These are phyloP conservation scores for Heliothis virescens DNA, from an alignment of 1,140 invertebrate genomes.

Conservation along the genomic window DNA sequence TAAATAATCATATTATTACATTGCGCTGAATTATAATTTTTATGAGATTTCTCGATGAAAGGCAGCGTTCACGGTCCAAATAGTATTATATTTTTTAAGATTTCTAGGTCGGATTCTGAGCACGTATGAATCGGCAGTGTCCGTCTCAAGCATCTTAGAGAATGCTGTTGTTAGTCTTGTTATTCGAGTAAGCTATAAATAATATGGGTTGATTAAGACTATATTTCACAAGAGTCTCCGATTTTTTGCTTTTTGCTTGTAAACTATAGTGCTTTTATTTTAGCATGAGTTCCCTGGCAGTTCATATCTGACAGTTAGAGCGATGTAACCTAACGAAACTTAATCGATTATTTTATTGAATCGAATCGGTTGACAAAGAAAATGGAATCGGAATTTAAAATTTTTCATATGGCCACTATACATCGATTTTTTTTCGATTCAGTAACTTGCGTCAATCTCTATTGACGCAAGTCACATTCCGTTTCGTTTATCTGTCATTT, in stretches of 20 bases:
- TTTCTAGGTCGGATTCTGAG: slow-evolving; percentile 35
- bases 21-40: neutral
- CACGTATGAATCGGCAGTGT: slow-evolving; percentile 20
- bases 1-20: slow-evolving; percentile 13
- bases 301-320: too few relatives aligned
- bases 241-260: neutral
- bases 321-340: too few relatives aligned
- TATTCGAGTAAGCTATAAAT: neutral
- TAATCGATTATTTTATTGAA: too few relatives aligned
- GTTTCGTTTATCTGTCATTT: too few relatives aligned
- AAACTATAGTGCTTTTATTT: too few relatives aligned
- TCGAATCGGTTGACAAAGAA: too few relatives aligned
- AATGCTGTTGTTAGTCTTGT: neutral
- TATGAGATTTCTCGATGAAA: slow-evolving; percentile 43
- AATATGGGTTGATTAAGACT: neutral
- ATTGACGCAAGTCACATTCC: too few relatives aligned
- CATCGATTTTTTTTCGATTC: too few relatives aligned
- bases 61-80: slow-evolving; percentile 44
- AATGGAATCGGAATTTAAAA: too few relatives aligned
- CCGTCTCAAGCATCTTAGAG: slow-evolving; percentile 5
- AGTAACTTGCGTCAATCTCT: too few relatives aligned
- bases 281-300: too few relatives aligned
- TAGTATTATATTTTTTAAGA: slow-evolving; percentile 36
- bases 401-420: too few relatives aligned
- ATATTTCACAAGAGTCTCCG: neutral